Evolutionary conservation across 2,888 invertebrate genomes (phyloP).

Genomic region (Agrotis ipsilon): DNA sequence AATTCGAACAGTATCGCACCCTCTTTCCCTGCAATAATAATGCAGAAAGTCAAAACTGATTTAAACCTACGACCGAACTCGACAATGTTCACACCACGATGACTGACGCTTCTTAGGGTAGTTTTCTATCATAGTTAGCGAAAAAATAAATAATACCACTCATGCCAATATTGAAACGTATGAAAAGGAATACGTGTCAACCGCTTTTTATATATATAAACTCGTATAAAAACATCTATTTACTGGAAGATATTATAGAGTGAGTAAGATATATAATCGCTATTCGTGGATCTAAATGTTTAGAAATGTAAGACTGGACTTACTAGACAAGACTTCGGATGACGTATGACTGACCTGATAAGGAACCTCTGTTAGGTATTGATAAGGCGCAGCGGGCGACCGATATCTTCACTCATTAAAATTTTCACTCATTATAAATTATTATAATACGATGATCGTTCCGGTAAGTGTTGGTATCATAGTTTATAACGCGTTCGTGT

Average conservation of each 20-base stretch:
- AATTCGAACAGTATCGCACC: conserved; percentile 3
- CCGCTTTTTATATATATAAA: conserved; percentile 13
- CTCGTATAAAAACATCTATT: conserved; percentile 7
- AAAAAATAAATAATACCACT: conserved; percentile 1
- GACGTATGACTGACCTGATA: conserved; percentile 39
- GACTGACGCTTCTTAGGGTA: conserved; percentile 58
- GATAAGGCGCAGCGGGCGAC: conserved; percentile 7
- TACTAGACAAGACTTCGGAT: conserved; percentile 38
- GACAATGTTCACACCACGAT: conserved; percentile 35
- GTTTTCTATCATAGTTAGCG: conserved; percentile 42
- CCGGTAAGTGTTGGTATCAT: conserved; percentile 27
- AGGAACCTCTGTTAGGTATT: conserved; percentile 19
- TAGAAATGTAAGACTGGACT: conserved; percentile 51
- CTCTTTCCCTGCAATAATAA: conserved; percentile 2
- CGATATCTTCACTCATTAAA: conserved; percentile 38
- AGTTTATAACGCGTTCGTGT: conserved; percentile 40
- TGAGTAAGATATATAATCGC: conserved; percentile 16
- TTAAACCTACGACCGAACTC: conserved; percentile 14
- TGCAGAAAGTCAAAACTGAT: background rate
- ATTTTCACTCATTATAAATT: conserved; percentile 27
- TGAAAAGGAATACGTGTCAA: background rate
- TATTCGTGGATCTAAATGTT: conserved; percentile 32
- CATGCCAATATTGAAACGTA: background rate
- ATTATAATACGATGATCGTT: conserved; percentile 14
- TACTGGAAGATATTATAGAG: background rate